These are phyloP conservation scores for Halichondria panicea DNA, from an alignment of 37 sponge, comb jelly and placozoan species.

Conservation along the genomic window DNA sequence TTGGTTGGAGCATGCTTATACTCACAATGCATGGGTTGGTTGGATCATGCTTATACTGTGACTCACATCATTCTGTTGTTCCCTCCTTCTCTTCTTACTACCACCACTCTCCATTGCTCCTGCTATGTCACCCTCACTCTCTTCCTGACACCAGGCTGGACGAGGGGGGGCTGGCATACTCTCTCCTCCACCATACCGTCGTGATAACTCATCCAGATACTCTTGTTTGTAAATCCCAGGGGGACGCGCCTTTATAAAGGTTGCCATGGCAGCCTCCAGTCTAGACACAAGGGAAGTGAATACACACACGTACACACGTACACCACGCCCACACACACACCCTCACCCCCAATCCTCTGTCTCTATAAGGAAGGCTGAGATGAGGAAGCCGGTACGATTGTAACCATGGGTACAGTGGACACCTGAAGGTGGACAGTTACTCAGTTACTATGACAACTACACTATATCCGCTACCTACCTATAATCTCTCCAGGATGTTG, in stretches of 20 bases:
- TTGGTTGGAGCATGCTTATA: background rate
- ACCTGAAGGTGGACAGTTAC: no score
- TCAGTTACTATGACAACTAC: no score
- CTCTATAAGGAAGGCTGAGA: conserved; percentile 78
- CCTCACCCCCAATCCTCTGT: conserved; percentile 81
- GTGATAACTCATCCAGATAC: conserved; percentile 69
- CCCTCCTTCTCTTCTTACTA: conserved; percentile 12
- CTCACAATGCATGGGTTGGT: background rate
- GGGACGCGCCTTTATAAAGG: conserved; percentile 72
- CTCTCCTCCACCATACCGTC: conserved; percentile 59
- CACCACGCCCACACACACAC: background rate
- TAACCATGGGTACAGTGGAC: conserved; percentile 99
- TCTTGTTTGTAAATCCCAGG: conserved; percentile 86
- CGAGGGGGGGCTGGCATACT: conserved; percentile 50
- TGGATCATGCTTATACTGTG: background rate
- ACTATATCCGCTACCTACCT: conserved; percentile 26
- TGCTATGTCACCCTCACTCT: conserved; percentile 17
- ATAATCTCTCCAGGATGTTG: conserved; percentile 67
- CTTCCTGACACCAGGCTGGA: conserved; percentile 78
- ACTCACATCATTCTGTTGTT: conserved; percentile 43
- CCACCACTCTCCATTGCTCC: background rate
- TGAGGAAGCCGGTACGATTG: conserved; percentile 97
- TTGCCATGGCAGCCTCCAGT: conserved; percentile 70
- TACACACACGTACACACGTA: conserved; percentile 7
- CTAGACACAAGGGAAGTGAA: conserved; percentile 4